Conservation (phyloP, 2,113 vertebrate genomes). For the Protobothrops mucrosquamatus region DNA sequence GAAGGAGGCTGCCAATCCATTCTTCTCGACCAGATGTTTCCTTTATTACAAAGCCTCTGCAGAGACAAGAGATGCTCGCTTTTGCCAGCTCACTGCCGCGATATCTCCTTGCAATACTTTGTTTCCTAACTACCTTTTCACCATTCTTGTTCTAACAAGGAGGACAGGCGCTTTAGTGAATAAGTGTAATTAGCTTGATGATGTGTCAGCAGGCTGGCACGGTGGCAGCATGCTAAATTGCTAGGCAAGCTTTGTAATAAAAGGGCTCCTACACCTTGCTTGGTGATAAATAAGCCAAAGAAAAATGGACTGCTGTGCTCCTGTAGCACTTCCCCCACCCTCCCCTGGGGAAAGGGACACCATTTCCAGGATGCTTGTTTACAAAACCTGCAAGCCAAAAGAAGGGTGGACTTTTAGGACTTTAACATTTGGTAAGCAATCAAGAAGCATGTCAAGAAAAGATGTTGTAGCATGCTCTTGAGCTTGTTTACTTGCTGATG, state of each 20-base stretch:
- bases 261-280: slow-evolving; percentile 41
- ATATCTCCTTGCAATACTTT: slow-evolving; percentile 49
- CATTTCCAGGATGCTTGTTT: slow-evolving; percentile 16
- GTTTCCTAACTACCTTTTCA: slow-evolving; percentile 55
- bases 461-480: not conserved
- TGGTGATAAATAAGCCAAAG: slow-evolving; percentile 32
- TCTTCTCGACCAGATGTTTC: slow-evolving; percentile 71
- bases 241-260: slow-evolving; percentile 31
- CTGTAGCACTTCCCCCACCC: not conserved
- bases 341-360: not conserved
- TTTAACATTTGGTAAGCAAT: not conserved
- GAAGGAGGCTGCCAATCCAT: slow-evolving; percentile 60
- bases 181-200: slow-evolving; percentile 66
- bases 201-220: slow-evolving; percentile 57
- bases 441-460: not conserved
- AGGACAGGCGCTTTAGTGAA: slow-evolving; percentile 54
- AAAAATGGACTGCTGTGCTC: slow-evolving; percentile 1
- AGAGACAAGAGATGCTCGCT: slow-evolving; percentile 65
- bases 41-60: slow-evolving; percentile 69
- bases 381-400: slow-evolving; percentile 17
- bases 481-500: not conserved
- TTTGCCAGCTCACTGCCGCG: slow-evolving; percentile 51
- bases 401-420: slow-evolving; percentile 13
- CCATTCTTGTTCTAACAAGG: slow-evolving; percentile 53
- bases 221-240: slow-evolving; percentile 52